Evolutionary conservation across 2,888 invertebrate species (phyloP), one percentile per base, ranked within the genome.

Genomic region (Drosophila recens): DNA sequence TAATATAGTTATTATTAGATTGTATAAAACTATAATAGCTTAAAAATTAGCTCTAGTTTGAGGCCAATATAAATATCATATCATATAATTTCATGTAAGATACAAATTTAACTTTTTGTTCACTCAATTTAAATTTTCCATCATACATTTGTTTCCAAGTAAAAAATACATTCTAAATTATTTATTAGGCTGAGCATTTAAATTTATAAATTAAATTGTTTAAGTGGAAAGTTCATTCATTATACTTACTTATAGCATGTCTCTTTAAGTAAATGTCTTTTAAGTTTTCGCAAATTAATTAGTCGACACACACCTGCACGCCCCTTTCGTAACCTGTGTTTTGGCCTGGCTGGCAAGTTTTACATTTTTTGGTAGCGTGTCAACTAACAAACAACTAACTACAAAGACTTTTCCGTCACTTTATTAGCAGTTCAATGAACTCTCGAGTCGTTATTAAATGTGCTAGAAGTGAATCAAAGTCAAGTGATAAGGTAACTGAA

Each of bases 361-460:
- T 36, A 42, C 42, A 11, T 56, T 27, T 57, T 52, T 46, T 63
- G 51, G 8, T 17, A 48, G 30, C 42, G 10, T 59, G 42, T 33
- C 56, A 52, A 53, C 42, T 23, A 1, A 23, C 4, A 23, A 23
- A 23, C 23, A 23, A 23, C 3, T 23, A 2, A 23, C 23, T 23
- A 23, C 27, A 5, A 5, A 27, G 27, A 27, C 59, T 61, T 65
- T 75, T 45, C 23, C 52, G 46, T 64, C 59, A 52, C 38, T 73
- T 73, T 49, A 49, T 52, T 75, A 58, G 33, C 80, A 67, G 80
- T 88, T 86, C 89, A 86, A 38, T 73, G 83, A 86, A 80, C 87
- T 23, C 57, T 38, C 27, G 45, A 49, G 11, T 3, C 4, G 34
- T 13, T 33, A n/a, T 42, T 38, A 8, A 52, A 11, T 27, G 10